A percentile compares a stretch with the other conserved stretches of the same genome.
phyloP scores from a whole-genome alignment of 2,113 vertebrate species.

The Falcunculus frontatus region DNA sequence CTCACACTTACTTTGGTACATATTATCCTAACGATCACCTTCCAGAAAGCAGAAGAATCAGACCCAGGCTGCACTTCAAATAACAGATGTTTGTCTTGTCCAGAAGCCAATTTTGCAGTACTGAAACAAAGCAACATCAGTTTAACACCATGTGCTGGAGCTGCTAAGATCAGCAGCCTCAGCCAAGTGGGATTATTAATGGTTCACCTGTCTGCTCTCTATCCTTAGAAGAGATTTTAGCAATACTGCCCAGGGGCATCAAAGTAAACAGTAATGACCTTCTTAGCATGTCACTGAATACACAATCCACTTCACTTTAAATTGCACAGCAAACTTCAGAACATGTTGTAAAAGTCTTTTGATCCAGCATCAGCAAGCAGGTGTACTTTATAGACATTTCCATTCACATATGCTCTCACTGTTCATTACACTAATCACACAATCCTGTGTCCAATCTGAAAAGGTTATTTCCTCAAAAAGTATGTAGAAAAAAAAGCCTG shows the following conservation, averaged over 20 bases:
- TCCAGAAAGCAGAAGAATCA: conserved; percentile 94
- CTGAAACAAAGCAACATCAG: conserved; percentile 67
- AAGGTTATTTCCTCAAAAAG: neutral
- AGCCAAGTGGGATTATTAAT: neutral
- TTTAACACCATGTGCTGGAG: neutral
- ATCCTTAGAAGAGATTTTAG: neutral
- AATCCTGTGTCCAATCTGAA: neutral
- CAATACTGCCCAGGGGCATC: neutral
- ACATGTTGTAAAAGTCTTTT: neutral
- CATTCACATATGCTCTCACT: neutral
- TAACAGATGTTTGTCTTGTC: conserved; percentile 93
- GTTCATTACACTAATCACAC: neutral
- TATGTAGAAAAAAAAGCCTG: neutral
- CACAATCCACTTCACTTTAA: neutral
- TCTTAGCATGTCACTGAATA: neutral
- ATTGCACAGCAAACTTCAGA: neutral
- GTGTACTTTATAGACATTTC: neutral
- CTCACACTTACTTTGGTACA: conserved; percentile 88
- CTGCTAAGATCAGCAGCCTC: neutral
- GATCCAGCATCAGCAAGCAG: neutral
- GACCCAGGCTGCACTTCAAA: conserved; percentile 96
- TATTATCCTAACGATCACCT: conserved; percentile 88
- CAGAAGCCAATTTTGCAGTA: conserved; percentile 85
- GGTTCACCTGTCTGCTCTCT: neutral
- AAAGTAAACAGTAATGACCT: neutral